Evolutionary conservation across 2,113 vertebrate species (phyloP).

Genomic region (Lethenteron reissneri): DNA sequence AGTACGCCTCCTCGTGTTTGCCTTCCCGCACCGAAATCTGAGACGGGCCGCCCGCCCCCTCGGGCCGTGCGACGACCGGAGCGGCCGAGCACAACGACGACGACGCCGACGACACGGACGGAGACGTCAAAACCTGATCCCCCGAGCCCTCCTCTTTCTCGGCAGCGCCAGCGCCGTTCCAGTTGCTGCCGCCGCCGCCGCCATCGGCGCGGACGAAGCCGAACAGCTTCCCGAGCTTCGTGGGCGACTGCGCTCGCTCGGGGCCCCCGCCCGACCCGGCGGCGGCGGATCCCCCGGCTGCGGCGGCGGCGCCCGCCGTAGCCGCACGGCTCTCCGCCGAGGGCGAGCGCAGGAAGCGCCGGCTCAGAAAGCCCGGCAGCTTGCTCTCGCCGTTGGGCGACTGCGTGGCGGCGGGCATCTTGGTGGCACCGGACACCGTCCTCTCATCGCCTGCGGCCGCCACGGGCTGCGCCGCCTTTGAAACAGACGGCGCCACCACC

Average conservation of each 20-base stretch:
- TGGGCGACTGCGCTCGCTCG: conserved; percentile 70
- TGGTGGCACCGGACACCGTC: not conserved
- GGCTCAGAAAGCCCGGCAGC: conserved; percentile 71
- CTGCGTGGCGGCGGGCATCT: conserved; percentile 37
- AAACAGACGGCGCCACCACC: too few species aligned
- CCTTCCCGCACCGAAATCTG: too few species aligned
- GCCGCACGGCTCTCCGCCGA: conserved; percentile 46
- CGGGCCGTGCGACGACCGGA: too few species aligned
- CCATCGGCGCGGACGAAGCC: conserved; percentile 35
- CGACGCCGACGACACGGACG: too few species aligned
- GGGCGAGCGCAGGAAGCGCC: conserved; percentile 78
- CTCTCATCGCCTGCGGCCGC: not conserved
- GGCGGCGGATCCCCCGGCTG: too few species aligned
- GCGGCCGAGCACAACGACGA: too few species aligned
- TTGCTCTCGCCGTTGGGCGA: conserved; percentile 67
- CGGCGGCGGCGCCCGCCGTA: conserved; percentile 9
- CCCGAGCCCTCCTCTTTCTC: conserved; percentile 8
- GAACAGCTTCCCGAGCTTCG: conserved; percentile 63
- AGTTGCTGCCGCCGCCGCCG: conserved; percentile 30
- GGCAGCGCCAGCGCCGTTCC: conserved; percentile 13
- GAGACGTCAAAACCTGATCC: too few species aligned
- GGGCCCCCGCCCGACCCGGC: conserved; percentile 14
- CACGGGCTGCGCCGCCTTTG: conserved; percentile 10
- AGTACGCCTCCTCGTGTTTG: too few species aligned
- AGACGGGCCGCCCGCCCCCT: too few species aligned